Evolutionary conservation across 2,797 vertebrate genomes (phyloP).

Genomic region (Pseudopleuronectes americanus): DNA sequence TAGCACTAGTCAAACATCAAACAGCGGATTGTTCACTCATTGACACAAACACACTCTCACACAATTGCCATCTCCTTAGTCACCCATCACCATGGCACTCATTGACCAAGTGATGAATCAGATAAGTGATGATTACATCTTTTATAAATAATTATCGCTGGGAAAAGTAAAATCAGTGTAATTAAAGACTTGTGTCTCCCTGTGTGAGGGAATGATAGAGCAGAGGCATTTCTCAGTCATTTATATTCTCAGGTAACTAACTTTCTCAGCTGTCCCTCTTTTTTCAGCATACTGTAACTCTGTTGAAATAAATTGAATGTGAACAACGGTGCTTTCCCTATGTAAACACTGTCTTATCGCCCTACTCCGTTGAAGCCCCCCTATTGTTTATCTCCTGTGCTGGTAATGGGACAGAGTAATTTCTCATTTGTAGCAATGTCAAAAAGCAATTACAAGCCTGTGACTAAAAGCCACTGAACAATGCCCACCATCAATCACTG

Average conservation of each 20-base stretch:
- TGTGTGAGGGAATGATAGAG: conserved; percentile 2
- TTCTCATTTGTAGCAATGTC: conserved; percentile 85
- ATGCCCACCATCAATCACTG: conserved; percentile 81
- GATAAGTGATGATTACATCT: conserved; percentile 31
- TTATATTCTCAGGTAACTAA: conserved; percentile 25
- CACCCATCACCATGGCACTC: conserved; percentile 20
- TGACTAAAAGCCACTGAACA: conserved; percentile 82
- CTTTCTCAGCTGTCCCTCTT: conserved; percentile 17
- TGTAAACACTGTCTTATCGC: conserved; percentile 57
- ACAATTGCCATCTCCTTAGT: conserved; percentile 21
- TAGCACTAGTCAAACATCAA: conserved; percentile 18
- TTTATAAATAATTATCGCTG: neutral
- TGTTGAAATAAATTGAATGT: conserved; percentile 39
- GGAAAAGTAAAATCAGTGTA: neutral
- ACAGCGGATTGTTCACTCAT: conserved; percentile 1
- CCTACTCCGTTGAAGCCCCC: conserved; percentile 44
- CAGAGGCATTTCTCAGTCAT: conserved; percentile 3
- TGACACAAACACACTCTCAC: conserved; percentile 5
- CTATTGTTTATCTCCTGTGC: conserved; percentile 75
- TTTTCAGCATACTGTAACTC: conserved; percentile 9
- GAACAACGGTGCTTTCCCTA: conserved; percentile 33
- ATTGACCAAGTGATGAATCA: conserved; percentile 25
- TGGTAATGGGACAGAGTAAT: conserved; percentile 80
- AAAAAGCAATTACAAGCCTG: conserved; percentile 83
- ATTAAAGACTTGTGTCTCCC: neutral